These are phyloP conservation scores for Gnathonemus longibarbis DNA, from an alignment of 2,113 vertebrate species.

Conservation along the genomic window DNA sequence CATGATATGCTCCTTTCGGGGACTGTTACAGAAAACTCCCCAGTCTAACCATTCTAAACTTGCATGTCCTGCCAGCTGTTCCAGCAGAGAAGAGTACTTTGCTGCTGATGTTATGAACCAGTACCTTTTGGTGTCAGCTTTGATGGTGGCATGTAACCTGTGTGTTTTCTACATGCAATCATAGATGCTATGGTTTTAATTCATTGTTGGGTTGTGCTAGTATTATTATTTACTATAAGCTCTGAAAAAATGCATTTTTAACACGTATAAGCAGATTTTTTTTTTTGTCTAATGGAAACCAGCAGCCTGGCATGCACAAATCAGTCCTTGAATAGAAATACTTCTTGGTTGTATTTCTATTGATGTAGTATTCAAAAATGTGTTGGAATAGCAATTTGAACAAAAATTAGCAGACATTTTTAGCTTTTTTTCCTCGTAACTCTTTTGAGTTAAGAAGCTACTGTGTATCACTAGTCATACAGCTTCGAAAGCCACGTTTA, in stretches of 20 bases:
- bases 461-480: not conserved
- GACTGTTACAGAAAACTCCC: not conserved
- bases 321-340: not conserved
- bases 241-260: not conserved
- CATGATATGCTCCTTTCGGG: not conserved
- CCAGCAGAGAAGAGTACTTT: not conserved
- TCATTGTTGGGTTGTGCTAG: not conserved
- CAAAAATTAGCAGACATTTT: not conserved
- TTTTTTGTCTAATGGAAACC: not conserved
- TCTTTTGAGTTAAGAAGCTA: not conserved
- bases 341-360: not conserved
- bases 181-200: not conserved
- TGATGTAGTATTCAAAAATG: not conserved
- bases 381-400: not conserved
- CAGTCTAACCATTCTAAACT: not conserved
- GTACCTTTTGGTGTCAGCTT: not conserved
- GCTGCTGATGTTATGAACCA: not conserved
- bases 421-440: not conserved
- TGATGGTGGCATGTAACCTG: not conserved
- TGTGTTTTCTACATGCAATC: not conserved
- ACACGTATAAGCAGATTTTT: not conserved
- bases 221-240: not conserved
- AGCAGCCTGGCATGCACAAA: not conserved
- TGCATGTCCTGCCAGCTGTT: not conserved
- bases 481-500: not conserved